Evolutionary conservation across 2,113 vertebrate genomes (phyloP).

Genomic region (Lipophrys pholis): DNA sequence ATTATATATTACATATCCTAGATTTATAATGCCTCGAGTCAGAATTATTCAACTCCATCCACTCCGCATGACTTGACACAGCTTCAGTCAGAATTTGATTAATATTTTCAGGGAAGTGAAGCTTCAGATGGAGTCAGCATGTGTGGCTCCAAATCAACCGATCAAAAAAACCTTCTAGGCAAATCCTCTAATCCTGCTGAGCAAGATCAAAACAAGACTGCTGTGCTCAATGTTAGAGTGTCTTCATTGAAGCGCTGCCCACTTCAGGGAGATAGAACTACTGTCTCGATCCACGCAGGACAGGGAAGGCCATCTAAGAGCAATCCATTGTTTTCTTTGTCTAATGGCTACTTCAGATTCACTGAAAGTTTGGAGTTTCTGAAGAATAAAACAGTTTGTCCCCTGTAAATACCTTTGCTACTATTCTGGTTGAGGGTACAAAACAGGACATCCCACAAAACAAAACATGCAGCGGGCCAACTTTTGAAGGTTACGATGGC

Average conservation of each 20-base stretch:
- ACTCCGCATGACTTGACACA: too few relatives aligned
- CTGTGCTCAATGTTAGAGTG: background rate
- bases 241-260: too few relatives aligned
- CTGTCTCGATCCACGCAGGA: background rate
- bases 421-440: conserved; percentile 36
- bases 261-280: background rate
- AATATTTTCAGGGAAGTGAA: too few relatives aligned
- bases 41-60: too few relatives aligned
- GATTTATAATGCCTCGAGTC: too few relatives aligned
- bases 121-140: too few relatives aligned
- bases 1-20: too few relatives aligned
- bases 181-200: background rate
- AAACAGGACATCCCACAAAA: conserved; percentile 51
- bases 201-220: background rate
- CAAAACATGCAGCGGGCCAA: conserved; percentile 38
- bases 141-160: too few relatives aligned
- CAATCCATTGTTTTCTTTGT: background rate
- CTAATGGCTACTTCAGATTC: background rate
- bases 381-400: conserved; percentile 15
- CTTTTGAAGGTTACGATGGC: conserved; percentile 30
- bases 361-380: background rate
- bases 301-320: background rate
- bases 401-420: conserved; percentile 1
- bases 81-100: too few relatives aligned
- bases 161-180: too few relatives aligned